A percentile compares a stretch with the other conserved stretches of the same genome.
Conservation (phyloP, 2,888 invertebrate species). For the Apotomis betuletana region DNA sequence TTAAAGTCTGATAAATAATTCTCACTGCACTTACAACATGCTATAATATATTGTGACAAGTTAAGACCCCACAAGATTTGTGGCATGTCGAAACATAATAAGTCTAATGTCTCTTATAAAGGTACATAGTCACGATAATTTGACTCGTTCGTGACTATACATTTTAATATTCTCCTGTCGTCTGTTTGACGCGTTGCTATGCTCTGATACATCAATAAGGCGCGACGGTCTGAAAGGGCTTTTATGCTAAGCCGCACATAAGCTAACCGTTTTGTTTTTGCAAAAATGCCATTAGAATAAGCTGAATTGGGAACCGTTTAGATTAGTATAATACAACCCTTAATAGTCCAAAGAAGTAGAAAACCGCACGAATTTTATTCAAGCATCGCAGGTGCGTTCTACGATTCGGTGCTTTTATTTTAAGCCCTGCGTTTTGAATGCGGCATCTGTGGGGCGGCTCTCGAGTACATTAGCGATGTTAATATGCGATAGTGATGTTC, state of each 20-base stretch:
- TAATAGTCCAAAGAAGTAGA: conserved; percentile 24
- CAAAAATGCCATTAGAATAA: conserved; percentile 29
- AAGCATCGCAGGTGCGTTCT: conserved; percentile 34
- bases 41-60: conserved; percentile 23
- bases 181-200: conserved; percentile 65
- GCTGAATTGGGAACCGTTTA: conserved; percentile 21
- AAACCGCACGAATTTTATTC: conserved; percentile 17
- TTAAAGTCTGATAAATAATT: conserved; percentile 7
- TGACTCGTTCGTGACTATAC: conserved; percentile 70
- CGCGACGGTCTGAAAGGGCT: conserved; percentile 20
- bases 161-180: conserved; percentile 70
- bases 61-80: conserved; percentile 34
- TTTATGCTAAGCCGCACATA: conserved; percentile 16
- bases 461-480: conserved; percentile 74
- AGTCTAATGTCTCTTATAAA: conserved; percentile 50
- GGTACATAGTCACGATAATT: conserved; percentile 58
- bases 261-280: conserved; percentile 31
- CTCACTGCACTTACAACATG: conserved; percentile 16
- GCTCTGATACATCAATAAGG: conserved; percentile 73
- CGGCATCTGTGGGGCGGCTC: conserved; percentile 60
- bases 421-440: conserved; percentile 64
- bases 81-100: conserved; percentile 34
- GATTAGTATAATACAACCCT: conserved; percentile 27
- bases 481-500: conserved; percentile 71
- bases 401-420: conserved; percentile 53